These are phyloP conservation scores for Baronia brevicornis DNA, from an alignment of 2,888 invertebrate species.

Conservation along the genomic window DNA sequence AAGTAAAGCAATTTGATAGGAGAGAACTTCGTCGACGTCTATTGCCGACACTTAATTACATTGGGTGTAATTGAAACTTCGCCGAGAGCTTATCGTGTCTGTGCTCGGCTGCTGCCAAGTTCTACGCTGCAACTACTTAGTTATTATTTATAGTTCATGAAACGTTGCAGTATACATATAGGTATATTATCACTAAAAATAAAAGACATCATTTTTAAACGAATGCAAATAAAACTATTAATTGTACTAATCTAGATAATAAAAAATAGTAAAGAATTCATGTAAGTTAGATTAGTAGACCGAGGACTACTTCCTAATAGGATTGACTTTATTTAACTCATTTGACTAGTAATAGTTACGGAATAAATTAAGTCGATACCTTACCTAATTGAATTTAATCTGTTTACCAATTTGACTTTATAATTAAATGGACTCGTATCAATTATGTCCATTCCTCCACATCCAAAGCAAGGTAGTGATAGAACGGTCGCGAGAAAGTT, in stretches of 20 bases:
- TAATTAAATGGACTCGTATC: constrained; percentile 4
- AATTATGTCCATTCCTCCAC: constrained; percentile 3
- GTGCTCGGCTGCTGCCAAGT: constrained; percentile 19
- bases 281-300: too few relatives aligned
- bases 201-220: too few relatives aligned
- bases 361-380: constrained; percentile 9
- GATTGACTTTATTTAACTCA: constrained; percentile 1
- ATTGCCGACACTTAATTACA: constrained; percentile 57
- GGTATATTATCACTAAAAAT: too few relatives aligned
- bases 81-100: constrained; percentile 38
- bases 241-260: too few relatives aligned
- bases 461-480: too few relatives aligned
- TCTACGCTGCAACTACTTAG: neutral
- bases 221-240: too few relatives aligned
- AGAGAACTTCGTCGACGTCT: constrained; percentile 46
- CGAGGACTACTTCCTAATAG: constrained; percentile 1
- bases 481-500: constrained; percentile 44
- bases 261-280: too few relatives aligned
- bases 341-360: constrained; percentile 5
- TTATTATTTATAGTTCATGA: constrained; percentile 2
- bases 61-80: constrained; percentile 60
- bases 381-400: constrained; percentile 9
- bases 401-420: constrained; percentile 10
- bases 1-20: constrained; percentile 61
- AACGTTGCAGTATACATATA: too few relatives aligned